Conservation (phyloP, 1,140 invertebrate species). For the Formica exsecta region DNA sequence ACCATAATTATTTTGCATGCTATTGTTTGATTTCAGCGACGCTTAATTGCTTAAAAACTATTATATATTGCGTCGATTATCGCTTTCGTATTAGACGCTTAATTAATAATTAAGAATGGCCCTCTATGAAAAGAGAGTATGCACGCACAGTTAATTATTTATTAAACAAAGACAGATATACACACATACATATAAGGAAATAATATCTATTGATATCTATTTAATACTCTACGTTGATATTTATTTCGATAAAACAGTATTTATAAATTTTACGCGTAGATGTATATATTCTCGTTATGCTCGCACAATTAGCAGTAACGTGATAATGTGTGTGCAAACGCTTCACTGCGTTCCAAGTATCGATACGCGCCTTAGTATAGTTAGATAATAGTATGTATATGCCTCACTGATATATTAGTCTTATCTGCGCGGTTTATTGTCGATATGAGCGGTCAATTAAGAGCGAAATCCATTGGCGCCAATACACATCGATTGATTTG, state of each 20-base stretch:
- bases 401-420: not conserved
- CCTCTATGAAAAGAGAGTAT: not conserved
- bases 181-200: not conserved
- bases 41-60: not conserved
- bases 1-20: not conserved
- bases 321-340: not conserved
- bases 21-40: not conserved
- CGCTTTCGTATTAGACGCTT: conserved; percentile 24
- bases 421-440: conserved; percentile 32
- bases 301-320: not conserved
- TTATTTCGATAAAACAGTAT: not conserved
- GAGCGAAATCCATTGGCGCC: not conserved
- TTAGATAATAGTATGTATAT: conserved; percentile 9
- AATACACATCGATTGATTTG: not conserved
- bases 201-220: conserved; percentile 8
- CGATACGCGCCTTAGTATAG: not conserved
- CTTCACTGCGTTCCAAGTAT: not conserved
- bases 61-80: not conserved
- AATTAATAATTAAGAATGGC: conserved; percentile 22
- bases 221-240: not conserved
- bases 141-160: not conserved
- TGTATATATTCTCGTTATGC: not conserved
- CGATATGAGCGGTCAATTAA: conserved; percentile 34
- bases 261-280: not conserved
- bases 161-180: not conserved